Conservation (phyloP, 1,140 invertebrate species). For the Drepana arcuata region DNA sequence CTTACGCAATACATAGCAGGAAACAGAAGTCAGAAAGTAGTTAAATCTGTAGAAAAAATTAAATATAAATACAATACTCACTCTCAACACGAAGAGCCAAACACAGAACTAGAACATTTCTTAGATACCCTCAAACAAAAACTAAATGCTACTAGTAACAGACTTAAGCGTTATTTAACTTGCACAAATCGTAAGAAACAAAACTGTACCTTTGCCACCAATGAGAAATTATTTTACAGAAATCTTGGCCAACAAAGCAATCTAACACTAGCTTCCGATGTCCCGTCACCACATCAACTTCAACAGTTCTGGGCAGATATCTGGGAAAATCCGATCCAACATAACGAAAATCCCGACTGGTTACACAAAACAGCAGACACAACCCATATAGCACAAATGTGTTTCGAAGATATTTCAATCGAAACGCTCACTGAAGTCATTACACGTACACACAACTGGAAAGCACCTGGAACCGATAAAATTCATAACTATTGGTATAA, state of each 20-base stretch:
- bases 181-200: constrained; percentile 10
- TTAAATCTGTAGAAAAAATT: constrained; percentile 8
- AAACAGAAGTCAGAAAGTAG: constrained; percentile 10
- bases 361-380: constrained; percentile 3
- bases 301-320: constrained; percentile 6
- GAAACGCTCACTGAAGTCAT: not conserved
- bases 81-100: constrained; percentile 12
- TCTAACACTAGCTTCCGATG: not conserved
- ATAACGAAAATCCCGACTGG: constrained; percentile 10
- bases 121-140: constrained; percentile 22
- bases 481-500: constrained; percentile 16
- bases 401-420: constrained; percentile 1
- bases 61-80: constrained; percentile 9
- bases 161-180: constrained; percentile 12
- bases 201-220: constrained; percentile 8
- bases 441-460: constrained; percentile 9
- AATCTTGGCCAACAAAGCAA: not conserved
- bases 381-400: constrained; percentile 4
- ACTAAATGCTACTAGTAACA: constrained; percentile 10
- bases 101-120: constrained; percentile 13
- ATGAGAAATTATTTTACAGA: constrained; percentile 17
- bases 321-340: constrained; percentile 1
- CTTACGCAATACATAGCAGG: constrained; percentile 11
- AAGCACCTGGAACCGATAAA: constrained; percentile 6
- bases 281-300: not conserved